Percentiles rank a stretch among this genome's conserved stretches.
These are phyloP conservation scores for Eulemur macaco DNA, from an alignment of 2,113 vertebrate species.

Conservation along the genomic window DNA sequence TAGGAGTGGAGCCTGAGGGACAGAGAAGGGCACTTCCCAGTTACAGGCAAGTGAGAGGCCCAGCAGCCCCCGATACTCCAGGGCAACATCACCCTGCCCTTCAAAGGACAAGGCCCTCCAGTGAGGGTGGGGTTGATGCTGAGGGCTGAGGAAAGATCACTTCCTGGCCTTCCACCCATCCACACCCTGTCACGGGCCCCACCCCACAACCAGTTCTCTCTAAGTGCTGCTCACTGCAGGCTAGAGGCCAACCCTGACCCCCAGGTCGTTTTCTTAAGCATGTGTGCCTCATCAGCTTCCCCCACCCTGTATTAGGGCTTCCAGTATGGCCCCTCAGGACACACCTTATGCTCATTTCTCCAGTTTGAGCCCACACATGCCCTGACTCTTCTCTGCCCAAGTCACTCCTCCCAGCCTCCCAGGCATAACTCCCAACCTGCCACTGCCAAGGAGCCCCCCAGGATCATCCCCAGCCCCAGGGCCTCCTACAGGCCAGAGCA, in stretches of 20 bases:
- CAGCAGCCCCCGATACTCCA: not conserved
- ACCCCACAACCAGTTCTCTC: not conserved
- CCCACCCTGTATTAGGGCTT: slow-evolving; percentile 42
- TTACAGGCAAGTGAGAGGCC: not conserved
- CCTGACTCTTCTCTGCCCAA: slow-evolving; percentile 38
- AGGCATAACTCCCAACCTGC: not conserved
- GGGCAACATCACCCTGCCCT: not conserved
- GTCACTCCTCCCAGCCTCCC: not conserved
- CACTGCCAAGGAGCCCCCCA: not conserved
- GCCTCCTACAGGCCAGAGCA: not conserved
- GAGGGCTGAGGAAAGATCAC: slow-evolving; percentile 28
- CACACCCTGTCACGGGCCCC: slow-evolving; percentile 1
- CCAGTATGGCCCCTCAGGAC: slow-evolving; percentile 56
- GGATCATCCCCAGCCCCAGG: not conserved
- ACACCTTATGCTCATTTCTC: slow-evolving; percentile 49
- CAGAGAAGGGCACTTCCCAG: not conserved
- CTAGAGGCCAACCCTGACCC: slow-evolving; percentile 58
- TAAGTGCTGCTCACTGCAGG: not conserved
- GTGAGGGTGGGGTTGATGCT: slow-evolving; percentile 18
- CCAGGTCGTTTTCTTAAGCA: slow-evolving; percentile 47
- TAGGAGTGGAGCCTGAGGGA: not conserved
- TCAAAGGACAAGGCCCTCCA: not conserved
- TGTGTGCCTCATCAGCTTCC: not conserved
- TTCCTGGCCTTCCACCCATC: slow-evolving; percentile 48
- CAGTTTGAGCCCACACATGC: slow-evolving; percentile 60